Evolutionary conservation across 2,888 invertebrate genomes (phyloP).

Genomic region (Protonemura montana): DNA sequence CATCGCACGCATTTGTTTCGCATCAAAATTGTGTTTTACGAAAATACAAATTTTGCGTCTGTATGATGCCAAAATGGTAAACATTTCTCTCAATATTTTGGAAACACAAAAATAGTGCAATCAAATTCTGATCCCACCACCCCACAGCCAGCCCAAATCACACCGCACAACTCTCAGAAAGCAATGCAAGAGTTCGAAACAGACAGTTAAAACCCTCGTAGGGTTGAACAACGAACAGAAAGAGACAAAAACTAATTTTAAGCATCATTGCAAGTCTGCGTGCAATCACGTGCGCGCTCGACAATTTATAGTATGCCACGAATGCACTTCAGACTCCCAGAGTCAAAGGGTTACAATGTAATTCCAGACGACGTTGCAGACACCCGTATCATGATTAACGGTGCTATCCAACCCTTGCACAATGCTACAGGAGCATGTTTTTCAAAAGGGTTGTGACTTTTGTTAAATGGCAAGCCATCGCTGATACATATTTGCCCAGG

Average conservation of each 20-base stretch:
- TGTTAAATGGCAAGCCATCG: too few species aligned
- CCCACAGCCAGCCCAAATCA: too few species aligned
- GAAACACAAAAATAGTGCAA: too few species aligned
- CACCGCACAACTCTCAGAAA: too few species aligned
- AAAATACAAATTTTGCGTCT: too few species aligned
- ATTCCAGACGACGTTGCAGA: neutral
- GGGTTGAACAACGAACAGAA: neutral
- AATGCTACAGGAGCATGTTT: neutral
- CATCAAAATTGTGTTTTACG: too few species aligned
- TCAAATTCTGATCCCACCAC: too few species aligned
- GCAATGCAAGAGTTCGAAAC: neutral
- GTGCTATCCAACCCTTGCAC: neutral
- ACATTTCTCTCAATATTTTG: too few species aligned
- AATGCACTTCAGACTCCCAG: neutral
- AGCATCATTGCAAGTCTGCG: neutral
- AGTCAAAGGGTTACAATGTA: slow-evolving; percentile 26
- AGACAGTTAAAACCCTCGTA: neutral
- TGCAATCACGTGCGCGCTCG: neutral
- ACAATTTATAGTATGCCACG: slow-evolving; percentile 2
- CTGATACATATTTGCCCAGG: too few species aligned
- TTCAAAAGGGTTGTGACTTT: neutral
- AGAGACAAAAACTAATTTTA: neutral
- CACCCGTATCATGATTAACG: neutral
- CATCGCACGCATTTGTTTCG: too few species aligned
- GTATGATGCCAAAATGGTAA: too few species aligned